Evolutionary conservation across 1,140 invertebrate species (phyloP), one percentile per base, ranked within the genome.

Genomic region (Aradophagus sp.): DNA sequence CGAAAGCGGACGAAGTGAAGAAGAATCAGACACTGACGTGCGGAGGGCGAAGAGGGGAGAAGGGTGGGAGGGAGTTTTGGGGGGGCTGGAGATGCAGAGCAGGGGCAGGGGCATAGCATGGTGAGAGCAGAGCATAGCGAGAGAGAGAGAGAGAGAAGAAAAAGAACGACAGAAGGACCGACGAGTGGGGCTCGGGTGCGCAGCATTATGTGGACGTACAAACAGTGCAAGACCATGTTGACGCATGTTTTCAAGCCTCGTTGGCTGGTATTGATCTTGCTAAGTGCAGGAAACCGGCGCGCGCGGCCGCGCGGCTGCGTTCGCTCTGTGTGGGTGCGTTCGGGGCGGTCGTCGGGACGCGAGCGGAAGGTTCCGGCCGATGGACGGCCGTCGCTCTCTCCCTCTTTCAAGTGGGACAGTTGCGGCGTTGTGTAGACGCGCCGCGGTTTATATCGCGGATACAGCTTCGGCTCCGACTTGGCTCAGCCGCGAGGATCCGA

Each of bases 171-270:
- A n/a, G 23, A 62, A n/a, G 59, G 41, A 47, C 23, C 59, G 47
- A 55, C 55, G 62, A 61, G 70, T 66, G 66, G 55, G 70, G 71
- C 55, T 59, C 73, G 75, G 74, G 73, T 74, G 73, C 77, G 72
- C 77, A 81, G 80, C 81, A 81, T 86, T 84, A 84, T 84, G 78
- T 82, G 80, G 76, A 83, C 82, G 80, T 80, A 81, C 81, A 84
- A 85, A 85, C 83, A 85, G 83, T 84, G 83, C 83, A 85, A 85
- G 84, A 84, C 81, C 81, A 83, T 87, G 85, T 87, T 87, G 86
- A 87, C 85, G 86, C 84, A 85, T 87, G 84, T 87, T 86, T 86
- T 87, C 84, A 87, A 87, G 85, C 84, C 81, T 85, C 84, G 84
- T 85, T 84, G 84, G 81, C 80, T 84, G 82, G 85, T 87, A 86